Evolutionary conservation across 1,140 invertebrate species (phyloP).

Genomic region (Papilio helenus): DNA sequence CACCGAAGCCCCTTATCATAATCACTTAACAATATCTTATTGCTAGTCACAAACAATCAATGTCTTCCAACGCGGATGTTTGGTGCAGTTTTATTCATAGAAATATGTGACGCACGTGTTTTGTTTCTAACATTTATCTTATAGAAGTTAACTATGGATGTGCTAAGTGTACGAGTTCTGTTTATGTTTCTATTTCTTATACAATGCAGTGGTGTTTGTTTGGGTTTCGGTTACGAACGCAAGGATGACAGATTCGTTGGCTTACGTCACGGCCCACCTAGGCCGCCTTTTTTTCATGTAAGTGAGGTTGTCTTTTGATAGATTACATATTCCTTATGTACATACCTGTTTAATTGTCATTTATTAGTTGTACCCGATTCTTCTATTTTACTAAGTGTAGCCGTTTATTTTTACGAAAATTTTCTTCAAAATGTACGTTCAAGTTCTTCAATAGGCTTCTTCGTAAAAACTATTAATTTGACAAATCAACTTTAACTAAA

Average conservation of each 20-base stretch:
- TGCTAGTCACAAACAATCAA: background rate
- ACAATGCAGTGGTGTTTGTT: slow-evolving; percentile 9
- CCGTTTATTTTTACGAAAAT: too few relatives aligned
- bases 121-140: background rate
- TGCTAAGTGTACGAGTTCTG: background rate
- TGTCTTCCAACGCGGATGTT: slow-evolving; percentile 11
- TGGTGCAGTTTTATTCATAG: background rate
- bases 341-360: background rate
- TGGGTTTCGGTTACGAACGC: background rate
- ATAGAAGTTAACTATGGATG: background rate
- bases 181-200: background rate
- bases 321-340: background rate
- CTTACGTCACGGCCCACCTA: background rate
- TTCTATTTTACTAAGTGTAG: too few relatives aligned
- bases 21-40: slow-evolving; percentile 20
- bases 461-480: too few relatives aligned
- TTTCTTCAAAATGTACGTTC: too few relatives aligned
- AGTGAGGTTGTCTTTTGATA: background rate
- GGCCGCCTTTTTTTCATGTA: background rate
- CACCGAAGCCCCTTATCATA: slow-evolving; percentile 13
- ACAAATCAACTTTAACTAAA: too few relatives aligned
- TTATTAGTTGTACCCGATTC: background rate
- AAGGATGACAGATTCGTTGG: background rate
- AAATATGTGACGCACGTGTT: background rate
- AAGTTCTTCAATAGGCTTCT: too few relatives aligned